Conservation (phyloP, 2,888 invertebrate species). For the Pseudanteris insignis region DNA sequence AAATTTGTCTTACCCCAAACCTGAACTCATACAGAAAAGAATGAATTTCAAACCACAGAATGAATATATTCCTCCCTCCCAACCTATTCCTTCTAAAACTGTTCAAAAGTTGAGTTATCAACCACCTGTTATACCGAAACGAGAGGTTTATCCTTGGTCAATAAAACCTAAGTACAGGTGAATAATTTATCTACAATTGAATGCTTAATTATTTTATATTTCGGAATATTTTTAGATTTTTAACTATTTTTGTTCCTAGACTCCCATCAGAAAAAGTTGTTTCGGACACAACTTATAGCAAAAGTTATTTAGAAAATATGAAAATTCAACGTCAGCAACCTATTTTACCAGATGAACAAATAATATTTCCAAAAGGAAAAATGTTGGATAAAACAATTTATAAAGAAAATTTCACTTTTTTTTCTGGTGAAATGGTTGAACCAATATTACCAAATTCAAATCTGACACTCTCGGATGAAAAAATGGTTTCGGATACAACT, state of each 20-base stretch:
- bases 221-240: too few species aligned
- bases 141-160: constrained; percentile 61
- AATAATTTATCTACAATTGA: too few species aligned
- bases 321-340: constrained; percentile 47
- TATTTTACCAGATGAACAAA: constrained; percentile 43
- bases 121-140: constrained; percentile 54
- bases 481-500: constrained; percentile 60
- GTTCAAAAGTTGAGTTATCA: constrained; percentile 63
- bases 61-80: constrained; percentile 54
- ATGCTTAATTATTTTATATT: too few species aligned
- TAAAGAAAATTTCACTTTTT: constrained; percentile 56
- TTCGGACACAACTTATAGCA: constrained; percentile 59
- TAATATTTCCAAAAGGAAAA: constrained; percentile 46
- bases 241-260: constrained; percentile 39
- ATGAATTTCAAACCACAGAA: constrained; percentile 58
- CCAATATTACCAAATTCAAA: constrained; percentile 53
- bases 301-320: constrained; percentile 55
- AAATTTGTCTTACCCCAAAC: constrained; percentile 55
- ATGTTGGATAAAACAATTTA: constrained; percentile 52
- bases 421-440: constrained; percentile 35
- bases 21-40: constrained; percentile 54
- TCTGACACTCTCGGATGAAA: constrained; percentile 52
- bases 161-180: constrained; percentile 55
- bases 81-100: constrained; percentile 55
- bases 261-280: constrained; percentile 55